A percentile compares a stretch with the other conserved stretches of the same genome.
Evolutionary conservation across 1,140 invertebrate species (phyloP).

Genomic region (Neuroterus valhalla): DNA sequence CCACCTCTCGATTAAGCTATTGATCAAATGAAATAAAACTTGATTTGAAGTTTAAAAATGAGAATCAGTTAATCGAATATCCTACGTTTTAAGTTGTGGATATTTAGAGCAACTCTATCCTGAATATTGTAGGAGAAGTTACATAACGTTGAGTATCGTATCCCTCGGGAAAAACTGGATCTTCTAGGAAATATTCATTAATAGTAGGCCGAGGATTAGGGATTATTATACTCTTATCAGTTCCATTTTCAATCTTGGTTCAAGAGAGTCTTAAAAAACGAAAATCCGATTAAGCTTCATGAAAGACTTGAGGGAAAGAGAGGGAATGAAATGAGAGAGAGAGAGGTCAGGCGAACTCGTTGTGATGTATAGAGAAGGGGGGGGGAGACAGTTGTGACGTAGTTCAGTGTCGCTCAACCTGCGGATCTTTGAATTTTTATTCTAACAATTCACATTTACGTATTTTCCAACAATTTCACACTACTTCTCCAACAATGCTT

Average conservation of each 20-base stretch:
- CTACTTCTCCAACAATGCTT: too few species aligned
- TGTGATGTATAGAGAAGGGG: constrained; percentile 42
- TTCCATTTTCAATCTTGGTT: constrained; percentile 11
- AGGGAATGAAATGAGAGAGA: neutral
- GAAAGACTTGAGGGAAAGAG: constrained; percentile 29
- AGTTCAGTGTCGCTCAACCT: constrained; percentile 62
- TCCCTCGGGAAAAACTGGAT: neutral
- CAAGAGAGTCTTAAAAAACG: neutral
- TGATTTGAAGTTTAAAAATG: too few species aligned
- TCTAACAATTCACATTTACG: neutral
- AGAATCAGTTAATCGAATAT: neutral
- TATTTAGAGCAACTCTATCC: neutral
- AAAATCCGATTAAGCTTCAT: constrained; percentile 28
- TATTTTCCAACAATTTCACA: constrained; percentile 37
- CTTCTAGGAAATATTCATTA: constrained; percentile 26
- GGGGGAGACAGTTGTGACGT: constrained; percentile 68
- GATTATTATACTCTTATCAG: constrained; percentile 23
- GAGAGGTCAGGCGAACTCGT: constrained; percentile 36
- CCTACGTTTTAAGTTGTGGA: neutral
- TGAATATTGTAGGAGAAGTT: neutral
- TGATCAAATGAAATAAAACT: neutral
- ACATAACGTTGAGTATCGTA: neutral
- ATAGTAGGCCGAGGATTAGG: constrained; percentile 11
- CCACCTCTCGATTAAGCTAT: neutral
- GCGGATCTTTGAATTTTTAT: constrained; percentile 45